A percentile compares a stretch with the other conserved stretches of the same genome.
phyloP scores from a whole-genome alignment of 2,888 invertebrate species.

The Bimastos eiseni region DNA sequence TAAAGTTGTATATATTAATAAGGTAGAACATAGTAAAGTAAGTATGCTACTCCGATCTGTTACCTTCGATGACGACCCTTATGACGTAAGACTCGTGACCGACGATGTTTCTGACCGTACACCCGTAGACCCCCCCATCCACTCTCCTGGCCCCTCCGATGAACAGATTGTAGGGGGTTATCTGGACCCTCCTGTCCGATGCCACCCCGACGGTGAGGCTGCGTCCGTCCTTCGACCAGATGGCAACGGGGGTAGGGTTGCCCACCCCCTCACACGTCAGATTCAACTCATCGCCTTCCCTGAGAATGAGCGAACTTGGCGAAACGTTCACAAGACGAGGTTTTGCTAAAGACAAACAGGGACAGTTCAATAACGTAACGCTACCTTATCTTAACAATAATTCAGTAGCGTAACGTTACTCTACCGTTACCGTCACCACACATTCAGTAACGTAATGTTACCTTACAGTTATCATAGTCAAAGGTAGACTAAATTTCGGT shows the following conservation, averaged over 20 bases:
- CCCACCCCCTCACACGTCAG: slow-evolving; percentile 30
- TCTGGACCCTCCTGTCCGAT: not conserved
- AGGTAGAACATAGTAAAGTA: no score
- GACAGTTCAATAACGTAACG: not conserved
- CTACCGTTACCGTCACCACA: no score
- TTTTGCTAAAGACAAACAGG: not conserved
- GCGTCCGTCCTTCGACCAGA: slow-evolving; percentile 30
- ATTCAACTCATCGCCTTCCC: slow-evolving; percentile 18
- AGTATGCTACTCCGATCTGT: not conserved
- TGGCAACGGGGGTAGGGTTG: slow-evolving; percentile 16
- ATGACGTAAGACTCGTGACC: not conserved
- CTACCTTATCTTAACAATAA: not conserved
- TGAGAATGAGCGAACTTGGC: not conserved
- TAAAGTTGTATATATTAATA: no score
- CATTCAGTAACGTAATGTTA: no score
- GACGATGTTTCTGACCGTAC: slow-evolving; percentile 8
- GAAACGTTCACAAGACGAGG: slow-evolving; percentile 5
- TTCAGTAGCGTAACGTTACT: not conserved
- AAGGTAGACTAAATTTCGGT: no score
- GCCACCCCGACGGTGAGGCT: not conserved
- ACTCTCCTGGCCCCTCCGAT: not conserved
- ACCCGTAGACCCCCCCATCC: slow-evolving; percentile 24
- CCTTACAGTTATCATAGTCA: no score
- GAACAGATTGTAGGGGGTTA: not conserved
- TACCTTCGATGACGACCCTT: slow-evolving; percentile 24